phyloP scores from a whole-genome alignment of 2,888 invertebrate species.

The Oscheius sp. region DNA sequence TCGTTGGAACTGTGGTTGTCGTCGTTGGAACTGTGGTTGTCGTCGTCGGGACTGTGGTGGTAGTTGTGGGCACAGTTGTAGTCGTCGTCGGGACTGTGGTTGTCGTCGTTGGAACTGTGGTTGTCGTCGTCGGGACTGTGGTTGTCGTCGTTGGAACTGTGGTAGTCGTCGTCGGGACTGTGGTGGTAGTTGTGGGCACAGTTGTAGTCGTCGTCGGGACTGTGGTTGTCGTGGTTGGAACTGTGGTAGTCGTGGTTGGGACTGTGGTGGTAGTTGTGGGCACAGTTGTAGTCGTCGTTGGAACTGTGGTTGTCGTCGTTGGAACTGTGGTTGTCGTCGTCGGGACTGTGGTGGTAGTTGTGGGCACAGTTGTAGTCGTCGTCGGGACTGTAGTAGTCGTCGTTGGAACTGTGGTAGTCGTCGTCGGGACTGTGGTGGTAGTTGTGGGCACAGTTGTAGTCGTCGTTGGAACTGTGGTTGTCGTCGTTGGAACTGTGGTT shows the following conservation, averaged over 20 bases:
- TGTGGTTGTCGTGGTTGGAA: background rate
- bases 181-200: background rate
- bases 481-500: background rate
- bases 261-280: background rate
- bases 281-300: background rate
- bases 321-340: background rate
- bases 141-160: background rate
- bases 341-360: background rate
- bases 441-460: background rate
- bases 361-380: background rate
- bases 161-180: background rate
- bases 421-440: background rate
- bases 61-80: background rate
- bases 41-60: background rate
- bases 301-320: background rate
- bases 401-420: background rate
- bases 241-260: background rate
- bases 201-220: background rate
- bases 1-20: background rate
- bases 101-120: background rate
- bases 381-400: background rate
- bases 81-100: background rate
- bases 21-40: background rate
- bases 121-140: background rate
- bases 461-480: background rate